Evolutionary conservation across 2,113 vertebrate genomes (phyloP), one percentile per base, ranked within the genome.

Genomic region (Protomyctophum bolini): DNA sequence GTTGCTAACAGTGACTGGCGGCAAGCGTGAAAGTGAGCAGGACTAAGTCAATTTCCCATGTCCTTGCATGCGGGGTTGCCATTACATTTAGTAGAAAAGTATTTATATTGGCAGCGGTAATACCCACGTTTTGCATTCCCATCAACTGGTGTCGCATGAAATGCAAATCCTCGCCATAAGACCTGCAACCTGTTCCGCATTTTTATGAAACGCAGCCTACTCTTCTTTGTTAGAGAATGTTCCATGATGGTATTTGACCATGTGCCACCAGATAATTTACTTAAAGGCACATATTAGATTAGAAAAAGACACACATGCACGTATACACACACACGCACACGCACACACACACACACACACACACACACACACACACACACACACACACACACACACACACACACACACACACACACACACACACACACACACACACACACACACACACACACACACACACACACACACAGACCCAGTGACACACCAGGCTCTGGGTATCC

Each of bases 21-120:
- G 47, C 63, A 70, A 74, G 66, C 65, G 75, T 68, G 68, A 58
- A 66, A 21, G 67, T 47, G 72, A 73, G 76, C 58, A 14, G 66
- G 72, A 76, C 80, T 63, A 66, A 82, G 64, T 79, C 68, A 51
- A 10, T 67, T 86, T 90, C 85, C 85, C 85, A 71, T 88, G 81
- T 73, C 82, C 83, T 63, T 60, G 56, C 73, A 70, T 77, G 79
- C 81, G 65, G 72, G 58, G 62, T 49, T 68, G 70, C 64, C 64
- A 74, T 82, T 46, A 41, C 79, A 2, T 56, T 80, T 73, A n/a
- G 63, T 71, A 52, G 70, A 58, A 58, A 77, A 21, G 68, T 65
- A 15, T 76, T 80, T 73, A 41, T 67, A 73, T 80, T 85, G 86
- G 73, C 81, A 54, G 61, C 66, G 3, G 69, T 72, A 58, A 33